phyloP scores from a whole-genome alignment of 2,797 vertebrate species.

The Delichon dasypus region DNA sequence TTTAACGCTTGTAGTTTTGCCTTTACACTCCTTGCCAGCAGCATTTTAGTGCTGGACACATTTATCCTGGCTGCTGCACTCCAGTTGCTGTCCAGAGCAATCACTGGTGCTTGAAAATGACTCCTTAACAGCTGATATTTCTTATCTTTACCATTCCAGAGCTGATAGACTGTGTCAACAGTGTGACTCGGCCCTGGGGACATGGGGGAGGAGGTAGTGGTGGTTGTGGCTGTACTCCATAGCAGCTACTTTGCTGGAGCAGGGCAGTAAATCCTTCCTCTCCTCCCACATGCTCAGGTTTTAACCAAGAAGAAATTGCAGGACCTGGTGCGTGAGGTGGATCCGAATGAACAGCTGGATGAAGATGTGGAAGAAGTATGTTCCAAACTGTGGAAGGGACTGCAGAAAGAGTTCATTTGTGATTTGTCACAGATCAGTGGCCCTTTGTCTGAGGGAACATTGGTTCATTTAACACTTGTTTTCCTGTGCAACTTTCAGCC shows the following conservation, averaged over 20 bases:
- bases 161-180: neutral
- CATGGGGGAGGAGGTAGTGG: fast-evolving
- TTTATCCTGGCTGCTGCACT: neutral
- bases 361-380: constrained; percentile 97
- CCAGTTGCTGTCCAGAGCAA: neutral
- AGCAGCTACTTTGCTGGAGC: neutral
- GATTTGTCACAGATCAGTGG: neutral
- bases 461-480: neutral
- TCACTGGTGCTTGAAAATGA: neutral
- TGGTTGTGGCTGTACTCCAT: neutral
- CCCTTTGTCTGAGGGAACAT: neutral
- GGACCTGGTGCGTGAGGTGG: constrained; percentile 96
- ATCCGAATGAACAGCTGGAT: constrained; percentile 97
- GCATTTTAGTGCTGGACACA: neutral
- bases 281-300: constrained; percentile 75
- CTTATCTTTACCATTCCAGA: neutral
- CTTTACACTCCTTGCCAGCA: neutral
- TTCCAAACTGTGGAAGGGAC: neutral
- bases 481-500: neutral
- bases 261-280: neutral
- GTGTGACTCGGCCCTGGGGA: neutral
- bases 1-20: neutral
- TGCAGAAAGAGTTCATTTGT: neutral
- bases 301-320: constrained; percentile 98
- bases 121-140: neutral